Conservation (phyloP, 1,140 invertebrate genomes). For the Drosophila nigrodunni region DNA sequence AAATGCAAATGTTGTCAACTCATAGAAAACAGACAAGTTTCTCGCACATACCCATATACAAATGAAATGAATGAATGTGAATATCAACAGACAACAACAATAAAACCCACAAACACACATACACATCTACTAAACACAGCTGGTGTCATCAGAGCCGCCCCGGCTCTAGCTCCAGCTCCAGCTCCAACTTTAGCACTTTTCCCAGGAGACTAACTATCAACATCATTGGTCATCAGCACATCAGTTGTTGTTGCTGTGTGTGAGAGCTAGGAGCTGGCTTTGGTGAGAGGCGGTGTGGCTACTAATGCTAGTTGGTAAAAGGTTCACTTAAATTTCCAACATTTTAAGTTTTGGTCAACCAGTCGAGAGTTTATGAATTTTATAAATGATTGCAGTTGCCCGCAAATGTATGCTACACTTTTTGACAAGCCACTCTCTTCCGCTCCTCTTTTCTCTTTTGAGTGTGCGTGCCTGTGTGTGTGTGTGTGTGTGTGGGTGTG, state of each 20-base stretch:
- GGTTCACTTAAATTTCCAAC: constrained; percentile 49
- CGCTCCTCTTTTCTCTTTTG: neutral
- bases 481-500: neutral
- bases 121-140: constrained; percentile 30
- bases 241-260: constrained; percentile 29
- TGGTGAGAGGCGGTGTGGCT: constrained; percentile 3
- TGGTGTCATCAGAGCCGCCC: constrained; percentile 19
- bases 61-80: constrained; percentile 77
- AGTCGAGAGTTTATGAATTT: constrained; percentile 71
- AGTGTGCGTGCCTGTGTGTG: constrained; percentile 6
- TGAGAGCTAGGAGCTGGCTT: neutral
- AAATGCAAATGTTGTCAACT: constrained; percentile 82
- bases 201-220: constrained; percentile 67
- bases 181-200: neutral
- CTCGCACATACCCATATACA: constrained; percentile 21
- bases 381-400: constrained; percentile 61
- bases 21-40: constrained; percentile 58
- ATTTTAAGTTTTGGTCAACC: constrained; percentile 61
- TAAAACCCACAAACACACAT: constrained; percentile 17
- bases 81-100: constrained; percentile 64
- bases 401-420: constrained; percentile 37
- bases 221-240: constrained; percentile 81
- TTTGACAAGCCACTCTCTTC: neutral
- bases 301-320: constrained; percentile 39
- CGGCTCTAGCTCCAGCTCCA: constrained; percentile 6